These are phyloP conservation scores for Drosophila tanythrix DNA, from an alignment of 2,888 invertebrate species.

Conservation along the genomic window DNA sequence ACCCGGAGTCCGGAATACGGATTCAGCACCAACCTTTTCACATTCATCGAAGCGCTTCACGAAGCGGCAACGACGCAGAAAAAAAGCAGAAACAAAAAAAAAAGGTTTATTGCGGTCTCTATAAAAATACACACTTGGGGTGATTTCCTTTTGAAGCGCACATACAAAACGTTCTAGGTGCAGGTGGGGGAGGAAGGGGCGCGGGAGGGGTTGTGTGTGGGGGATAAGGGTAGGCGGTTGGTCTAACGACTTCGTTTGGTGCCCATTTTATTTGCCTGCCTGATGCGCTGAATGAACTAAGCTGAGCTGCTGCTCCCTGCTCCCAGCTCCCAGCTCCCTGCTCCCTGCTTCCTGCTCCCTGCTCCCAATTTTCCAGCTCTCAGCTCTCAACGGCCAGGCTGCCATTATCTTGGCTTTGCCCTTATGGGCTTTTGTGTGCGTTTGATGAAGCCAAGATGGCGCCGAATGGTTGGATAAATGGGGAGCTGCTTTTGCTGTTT, in stretches of 20 bases:
- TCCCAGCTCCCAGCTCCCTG: not conserved
- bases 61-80: constrained; percentile 39
- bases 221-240: constrained; percentile 39
- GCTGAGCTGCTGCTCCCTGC: constrained; percentile 34
- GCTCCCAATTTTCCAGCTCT: constrained; percentile 4
- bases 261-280: constrained; percentile 76
- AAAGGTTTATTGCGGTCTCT: constrained; percentile 81
- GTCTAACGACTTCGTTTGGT: constrained; percentile 77
- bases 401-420: constrained; percentile 78
- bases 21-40: constrained; percentile 47
- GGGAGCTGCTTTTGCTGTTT: constrained; percentile 54
- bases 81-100: constrained; percentile 36
- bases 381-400: constrained; percentile 23
- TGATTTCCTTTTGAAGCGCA: constrained; percentile 77
- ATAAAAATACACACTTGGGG: constrained; percentile 81
- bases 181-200: constrained; percentile 40
- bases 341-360: not conserved
- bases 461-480: constrained; percentile 68
- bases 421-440: constrained; percentile 79
- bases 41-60: constrained; percentile 64
- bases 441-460: constrained; percentile 81
- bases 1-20: constrained; percentile 27
- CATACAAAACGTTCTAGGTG: constrained; percentile 61
- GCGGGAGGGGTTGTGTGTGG: constrained; percentile 8
- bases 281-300: constrained; percentile 47